Evolutionary conservation across 2,888 invertebrate species (phyloP).

Genomic region (Ditula angustiorana): DNA sequence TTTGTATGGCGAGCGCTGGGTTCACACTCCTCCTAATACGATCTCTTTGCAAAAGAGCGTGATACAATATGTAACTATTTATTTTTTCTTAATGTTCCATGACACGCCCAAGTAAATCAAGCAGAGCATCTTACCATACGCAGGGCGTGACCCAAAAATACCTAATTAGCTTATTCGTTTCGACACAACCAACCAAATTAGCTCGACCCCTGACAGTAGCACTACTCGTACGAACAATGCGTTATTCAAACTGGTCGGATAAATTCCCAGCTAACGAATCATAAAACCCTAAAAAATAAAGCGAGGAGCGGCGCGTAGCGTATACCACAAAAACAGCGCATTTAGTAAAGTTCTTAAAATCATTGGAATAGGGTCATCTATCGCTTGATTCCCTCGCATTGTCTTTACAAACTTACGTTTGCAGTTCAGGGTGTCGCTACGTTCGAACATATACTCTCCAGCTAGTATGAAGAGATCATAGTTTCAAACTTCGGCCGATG

Average conservation of each 20-base stretch:
- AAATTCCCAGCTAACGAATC: background rate
- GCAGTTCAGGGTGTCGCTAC: background rate
- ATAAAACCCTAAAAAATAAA: background rate
- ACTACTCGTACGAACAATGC: no score
- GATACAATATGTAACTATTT: no score
- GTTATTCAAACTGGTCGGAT: background rate
- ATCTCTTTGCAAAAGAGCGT: no score
- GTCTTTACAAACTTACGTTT: background rate
- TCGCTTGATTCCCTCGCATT: background rate
- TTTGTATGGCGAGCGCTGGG: no score
- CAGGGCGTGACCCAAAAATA: background rate
- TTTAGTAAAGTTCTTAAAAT: background rate
- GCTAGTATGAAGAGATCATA: background rate
- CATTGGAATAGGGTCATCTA: background rate
- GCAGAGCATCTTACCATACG: background rate
- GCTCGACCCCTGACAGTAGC: background rate
- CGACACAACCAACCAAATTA: constrained; percentile 7
- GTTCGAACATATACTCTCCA: background rate
- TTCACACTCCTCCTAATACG: no score
- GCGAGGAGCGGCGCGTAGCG: no score
- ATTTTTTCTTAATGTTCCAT: no score
- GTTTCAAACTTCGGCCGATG: background rate
- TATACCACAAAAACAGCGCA: background rate
- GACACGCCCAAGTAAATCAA: background rate
- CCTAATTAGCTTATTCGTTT: constrained; percentile 22